Evolutionary conservation across 1,140 invertebrate genomes (phyloP).

Genomic region (Cecropterus lyciades): DNA sequence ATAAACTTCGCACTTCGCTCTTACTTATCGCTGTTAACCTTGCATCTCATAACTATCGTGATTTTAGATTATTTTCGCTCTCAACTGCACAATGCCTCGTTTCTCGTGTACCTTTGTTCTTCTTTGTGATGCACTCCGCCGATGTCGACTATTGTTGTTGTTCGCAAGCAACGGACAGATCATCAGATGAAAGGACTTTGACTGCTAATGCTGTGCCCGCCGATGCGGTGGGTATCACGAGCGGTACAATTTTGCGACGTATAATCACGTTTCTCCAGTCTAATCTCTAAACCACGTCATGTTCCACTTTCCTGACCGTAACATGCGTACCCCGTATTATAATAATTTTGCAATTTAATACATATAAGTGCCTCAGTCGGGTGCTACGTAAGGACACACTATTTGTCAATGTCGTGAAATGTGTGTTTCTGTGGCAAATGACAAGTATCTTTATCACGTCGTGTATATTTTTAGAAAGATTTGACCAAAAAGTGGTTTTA

Average conservation of each 20-base stretch:
- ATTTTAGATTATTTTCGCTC: slow-evolving; percentile 13
- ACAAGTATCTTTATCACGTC: neutral
- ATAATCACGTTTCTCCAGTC: slow-evolving; percentile 20
- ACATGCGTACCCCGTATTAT: slow-evolving; percentile 17
- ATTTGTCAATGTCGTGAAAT: slow-evolving; percentile 4
- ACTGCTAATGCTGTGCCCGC: slow-evolving; percentile 4
- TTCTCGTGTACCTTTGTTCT: slow-evolving; percentile 21
- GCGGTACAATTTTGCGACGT: slow-evolving; percentile 16
- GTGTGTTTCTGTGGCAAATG: slow-evolving; percentile 8
- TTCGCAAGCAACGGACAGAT: slow-evolving; percentile 13
- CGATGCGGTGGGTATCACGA: slow-evolving; percentile 12
- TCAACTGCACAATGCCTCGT: slow-evolving; percentile 8
- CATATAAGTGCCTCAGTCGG: slow-evolving; percentile 7
- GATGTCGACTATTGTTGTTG: slow-evolving; percentile 18
- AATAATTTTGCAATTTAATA: slow-evolving; percentile 27
- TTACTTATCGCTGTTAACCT: slow-evolving; percentile 2
- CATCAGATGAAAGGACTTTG: slow-evolving; percentile 17
- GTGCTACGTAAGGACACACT: slow-evolving; percentile 13
- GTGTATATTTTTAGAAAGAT: neutral
- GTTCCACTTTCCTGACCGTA: slow-evolving; percentile 23
- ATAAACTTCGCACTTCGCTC: slow-evolving; percentile 19
- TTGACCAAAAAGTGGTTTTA: too few relatives aligned
- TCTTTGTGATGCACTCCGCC: slow-evolving; percentile 14
- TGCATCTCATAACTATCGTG: slow-evolving; percentile 1
- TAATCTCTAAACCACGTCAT: slow-evolving; percentile 18